These are phyloP conservation scores for Cyanoramphus novaezelandiae DNA, from an alignment of 2,113 vertebrate species.

Conservation along the genomic window DNA sequence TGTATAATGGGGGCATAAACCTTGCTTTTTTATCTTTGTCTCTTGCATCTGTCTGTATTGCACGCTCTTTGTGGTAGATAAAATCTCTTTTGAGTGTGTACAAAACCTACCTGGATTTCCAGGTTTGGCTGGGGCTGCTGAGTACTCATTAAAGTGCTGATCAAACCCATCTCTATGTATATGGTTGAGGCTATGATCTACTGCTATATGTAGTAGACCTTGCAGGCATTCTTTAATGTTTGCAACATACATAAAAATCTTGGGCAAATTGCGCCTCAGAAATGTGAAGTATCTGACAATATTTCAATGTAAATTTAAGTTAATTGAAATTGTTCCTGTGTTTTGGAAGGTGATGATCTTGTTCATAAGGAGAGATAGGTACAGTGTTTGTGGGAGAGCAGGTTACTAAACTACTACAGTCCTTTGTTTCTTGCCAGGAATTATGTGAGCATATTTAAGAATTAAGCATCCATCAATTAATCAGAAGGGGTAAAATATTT, in stretches of 20 bases:
- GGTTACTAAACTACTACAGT: neutral
- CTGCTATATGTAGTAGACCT: neutral
- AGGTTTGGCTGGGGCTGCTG: neutral
- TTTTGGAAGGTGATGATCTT: neutral
- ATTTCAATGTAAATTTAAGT: neutral
- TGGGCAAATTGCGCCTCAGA: neutral
- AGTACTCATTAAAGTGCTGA: neutral
- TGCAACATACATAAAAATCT: neutral
- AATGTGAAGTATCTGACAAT: neutral
- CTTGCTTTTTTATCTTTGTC: neutral
- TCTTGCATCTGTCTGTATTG: rapidly evolving
- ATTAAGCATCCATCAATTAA: slow-evolving; percentile 24
- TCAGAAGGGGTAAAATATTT: slow-evolving; percentile 32
- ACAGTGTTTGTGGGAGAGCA: neutral
- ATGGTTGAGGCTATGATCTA: neutral
- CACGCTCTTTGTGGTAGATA: neutral
- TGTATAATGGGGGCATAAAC: rapidly evolving
- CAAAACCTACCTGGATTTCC: neutral
- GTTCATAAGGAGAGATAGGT: neutral
- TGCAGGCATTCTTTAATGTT: neutral
- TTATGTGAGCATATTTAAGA: neutral
- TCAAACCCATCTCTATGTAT: neutral
- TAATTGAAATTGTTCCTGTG: neutral
- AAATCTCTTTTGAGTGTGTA: neutral
- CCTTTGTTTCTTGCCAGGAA: neutral